Evolutionary conservation across 2,888 invertebrate species (phyloP).

Genomic region (Eupsilia transversa): DNA sequence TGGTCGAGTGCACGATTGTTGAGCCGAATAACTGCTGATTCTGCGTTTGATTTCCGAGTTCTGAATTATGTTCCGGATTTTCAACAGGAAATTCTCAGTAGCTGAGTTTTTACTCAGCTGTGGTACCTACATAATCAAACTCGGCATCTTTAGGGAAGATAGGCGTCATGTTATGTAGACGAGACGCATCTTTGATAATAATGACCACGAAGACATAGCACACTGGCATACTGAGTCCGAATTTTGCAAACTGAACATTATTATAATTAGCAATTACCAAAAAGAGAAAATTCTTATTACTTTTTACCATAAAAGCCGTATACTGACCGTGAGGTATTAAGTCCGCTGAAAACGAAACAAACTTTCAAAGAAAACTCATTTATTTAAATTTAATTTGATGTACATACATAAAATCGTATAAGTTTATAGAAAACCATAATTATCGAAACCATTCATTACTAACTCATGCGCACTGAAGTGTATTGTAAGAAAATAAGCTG

Average conservation of each 20-base stretch:
- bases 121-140: background rate
- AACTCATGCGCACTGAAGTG: constrained; percentile 31
- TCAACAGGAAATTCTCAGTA: no score
- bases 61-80: no score
- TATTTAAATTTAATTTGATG: constrained; percentile 50
- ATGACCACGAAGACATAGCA: background rate
- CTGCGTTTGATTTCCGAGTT: no score
- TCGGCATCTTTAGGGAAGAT: background rate
- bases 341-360: constrained; percentile 4
- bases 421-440: constrained; percentile 54
- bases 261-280: background rate
- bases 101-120: no score
- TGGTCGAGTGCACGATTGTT: no score
- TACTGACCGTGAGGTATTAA: background rate
- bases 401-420: constrained; percentile 37
- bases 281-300: background rate
- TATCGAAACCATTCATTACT: constrained; percentile 33
- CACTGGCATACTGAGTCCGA: background rate
- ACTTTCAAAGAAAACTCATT: constrained; percentile 56
- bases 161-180: background rate
- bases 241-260: background rate
- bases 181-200: background rate
- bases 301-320: background rate
- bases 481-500: background rate
- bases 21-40: no score